These are phyloP conservation scores for Nemapogon koenigi DNA, from an alignment of 2,888 invertebrate species.

Conservation along the genomic window DNA sequence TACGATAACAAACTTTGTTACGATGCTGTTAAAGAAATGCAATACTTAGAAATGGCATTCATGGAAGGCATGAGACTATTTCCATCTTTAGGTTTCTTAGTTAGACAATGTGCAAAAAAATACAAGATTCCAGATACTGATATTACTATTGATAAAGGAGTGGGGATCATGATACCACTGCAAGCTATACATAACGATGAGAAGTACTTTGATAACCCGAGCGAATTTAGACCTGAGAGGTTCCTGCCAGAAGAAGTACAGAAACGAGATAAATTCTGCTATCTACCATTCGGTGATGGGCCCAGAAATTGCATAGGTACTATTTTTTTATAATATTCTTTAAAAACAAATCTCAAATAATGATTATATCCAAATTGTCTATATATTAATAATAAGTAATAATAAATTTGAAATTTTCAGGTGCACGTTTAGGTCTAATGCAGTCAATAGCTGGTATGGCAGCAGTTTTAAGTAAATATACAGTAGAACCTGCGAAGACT, in stretches of 20 bases:
- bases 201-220: conserved; percentile 33
- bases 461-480: conserved; percentile 22
- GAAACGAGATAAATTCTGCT: conserved; percentile 22
- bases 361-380: too few relatives aligned
- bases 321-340: neutral
- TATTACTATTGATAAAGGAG: conserved; percentile 34
- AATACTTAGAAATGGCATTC: conserved; percentile 43
- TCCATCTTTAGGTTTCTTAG: conserved; percentile 42
- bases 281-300: conserved; percentile 16
- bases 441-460: conserved; percentile 19
- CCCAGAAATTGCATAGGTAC: conserved; percentile 16
- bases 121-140: conserved; percentile 15
- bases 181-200: conserved; percentile 38
- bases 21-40: conserved; percentile 48
- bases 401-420: conserved; percentile 16
- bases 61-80: conserved; percentile 48
- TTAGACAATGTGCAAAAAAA: conserved; percentile 29
- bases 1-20: conserved; percentile 38
- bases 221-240: conserved; percentile 30
- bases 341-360: too few relatives aligned
- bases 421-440: conserved; percentile 18
- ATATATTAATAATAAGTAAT: too few relatives aligned
- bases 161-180: conserved; percentile 33
- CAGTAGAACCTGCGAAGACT: conserved; percentile 17
- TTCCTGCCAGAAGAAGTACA: conserved; percentile 22